A percentile compares a stretch with the other conserved stretches of the same genome.
These are phyloP conservation scores for Drosophila suzukii DNA, from an alignment of 1,140 invertebrate genomes.

Conservation along the genomic window DNA sequence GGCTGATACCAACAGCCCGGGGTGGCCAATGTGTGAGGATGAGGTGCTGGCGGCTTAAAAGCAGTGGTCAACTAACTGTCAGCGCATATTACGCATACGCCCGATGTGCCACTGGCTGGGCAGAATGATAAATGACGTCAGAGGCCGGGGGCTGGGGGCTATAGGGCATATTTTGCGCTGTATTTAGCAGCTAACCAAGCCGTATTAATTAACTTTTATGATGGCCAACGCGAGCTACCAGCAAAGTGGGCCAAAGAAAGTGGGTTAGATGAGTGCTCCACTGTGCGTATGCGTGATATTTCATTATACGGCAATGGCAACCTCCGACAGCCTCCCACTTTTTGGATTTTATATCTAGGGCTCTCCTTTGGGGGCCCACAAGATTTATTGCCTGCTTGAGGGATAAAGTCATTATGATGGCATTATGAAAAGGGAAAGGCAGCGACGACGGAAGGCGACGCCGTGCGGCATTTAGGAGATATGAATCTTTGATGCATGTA, in stretches of 20 bases:
- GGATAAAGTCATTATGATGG: conserved; percentile 81
- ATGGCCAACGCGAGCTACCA: conserved; percentile 13
- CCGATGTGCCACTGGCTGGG: conserved; percentile 19
- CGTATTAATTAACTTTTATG: conserved; percentile 82
- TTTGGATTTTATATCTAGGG: conserved; percentile 48
- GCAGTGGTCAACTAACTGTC: conserved; percentile 54
- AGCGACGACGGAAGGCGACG: conserved; percentile 2
- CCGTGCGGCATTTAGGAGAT: conserved; percentile 73
- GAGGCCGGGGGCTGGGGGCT: conserved; percentile 12
- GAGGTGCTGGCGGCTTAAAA: conserved; percentile 22
- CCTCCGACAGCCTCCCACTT: conserved; percentile 8
- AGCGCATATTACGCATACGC: conserved; percentile 61
- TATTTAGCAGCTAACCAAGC: conserved; percentile 76
- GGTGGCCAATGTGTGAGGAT: not conserved
- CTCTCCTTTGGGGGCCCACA: conserved; percentile 59
- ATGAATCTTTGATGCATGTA: conserved; percentile 82
- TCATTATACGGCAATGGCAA: conserved; percentile 66
- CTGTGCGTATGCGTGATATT: conserved; percentile 71
- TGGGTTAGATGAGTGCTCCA: conserved; percentile 31
- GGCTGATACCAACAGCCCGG: conserved; percentile 25
- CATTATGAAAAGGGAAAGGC: conserved; percentile 69
- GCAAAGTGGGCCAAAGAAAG: conserved; percentile 15
- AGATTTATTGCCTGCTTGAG: conserved; percentile 80
- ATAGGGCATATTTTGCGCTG: conserved; percentile 64
- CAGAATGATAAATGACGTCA: conserved; percentile 58